A percentile compares a stretch with the other conserved stretches of the same genome.
phyloP scores from a whole-genome alignment of 2,888 invertebrate species.

The Clitarchus hookeri region DNA sequence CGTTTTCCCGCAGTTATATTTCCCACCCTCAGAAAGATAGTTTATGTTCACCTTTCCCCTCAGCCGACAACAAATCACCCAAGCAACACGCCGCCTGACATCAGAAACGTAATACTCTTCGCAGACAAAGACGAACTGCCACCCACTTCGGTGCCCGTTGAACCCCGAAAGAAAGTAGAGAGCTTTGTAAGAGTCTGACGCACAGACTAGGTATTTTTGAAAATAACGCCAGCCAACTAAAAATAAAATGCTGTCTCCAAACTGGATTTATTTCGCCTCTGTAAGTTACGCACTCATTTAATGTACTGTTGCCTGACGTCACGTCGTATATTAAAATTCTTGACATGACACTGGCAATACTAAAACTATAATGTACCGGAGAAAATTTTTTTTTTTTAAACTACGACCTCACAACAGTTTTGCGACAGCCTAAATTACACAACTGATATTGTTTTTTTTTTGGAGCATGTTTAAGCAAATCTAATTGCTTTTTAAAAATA shows the following conservation, averaged over 20 bases:
- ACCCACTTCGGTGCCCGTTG: not conserved
- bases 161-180: not conserved
- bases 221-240: not conserved
- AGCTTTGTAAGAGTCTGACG: not conserved
- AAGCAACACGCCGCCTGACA: not conserved
- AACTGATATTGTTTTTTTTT: not conserved
- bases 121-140: not conserved
- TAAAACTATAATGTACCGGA: not conserved
- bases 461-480: not conserved
- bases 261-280: not conserved
- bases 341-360: not conserved
- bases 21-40: not conserved
- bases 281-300: not conserved
- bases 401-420: not conserved
- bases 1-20: not conserved
- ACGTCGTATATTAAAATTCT: not conserved
- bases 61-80: not conserved
- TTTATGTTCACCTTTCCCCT: slow-evolving; percentile 2
- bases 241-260: not conserved
- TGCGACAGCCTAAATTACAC: not conserved
- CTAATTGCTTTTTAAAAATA: not conserved
- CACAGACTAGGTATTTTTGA: too few species aligned
- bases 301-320: not conserved
- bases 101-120: not conserved
- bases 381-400: too few species aligned